Evolutionary conservation across 2,113 vertebrate genomes (phyloP).

Genomic region (Nothocercus julius): DNA sequence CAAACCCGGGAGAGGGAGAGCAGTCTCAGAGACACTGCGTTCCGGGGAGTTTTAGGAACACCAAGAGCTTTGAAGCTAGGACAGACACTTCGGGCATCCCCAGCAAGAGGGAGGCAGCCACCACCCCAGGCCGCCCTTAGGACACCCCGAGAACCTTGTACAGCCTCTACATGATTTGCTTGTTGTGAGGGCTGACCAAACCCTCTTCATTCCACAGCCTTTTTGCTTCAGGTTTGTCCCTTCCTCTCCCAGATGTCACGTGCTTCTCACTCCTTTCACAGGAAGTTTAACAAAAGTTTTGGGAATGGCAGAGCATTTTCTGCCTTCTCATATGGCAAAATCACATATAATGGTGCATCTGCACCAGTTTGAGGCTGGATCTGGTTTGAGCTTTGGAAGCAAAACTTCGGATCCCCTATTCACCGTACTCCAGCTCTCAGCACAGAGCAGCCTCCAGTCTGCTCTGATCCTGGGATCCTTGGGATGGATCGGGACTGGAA

Average conservation of each 20-base stretch:
- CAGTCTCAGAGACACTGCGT: accelerated
- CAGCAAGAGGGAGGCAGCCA: accelerated
- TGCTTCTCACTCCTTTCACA: not conserved
- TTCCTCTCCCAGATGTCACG: not conserved
- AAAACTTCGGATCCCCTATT: not conserved
- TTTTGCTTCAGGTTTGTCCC: not conserved
- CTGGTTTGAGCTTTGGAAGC: not conserved
- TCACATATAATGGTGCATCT: not conserved
- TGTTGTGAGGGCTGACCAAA: not conserved
- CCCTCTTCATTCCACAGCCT: not conserved
- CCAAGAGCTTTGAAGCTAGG: not conserved
- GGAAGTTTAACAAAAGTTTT: not conserved
- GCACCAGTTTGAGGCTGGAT: not conserved
- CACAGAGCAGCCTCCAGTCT: not conserved
- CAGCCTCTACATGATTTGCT: accelerated
- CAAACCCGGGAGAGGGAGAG: accelerated
- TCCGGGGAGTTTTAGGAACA: not conserved
- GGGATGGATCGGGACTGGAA: accelerated
- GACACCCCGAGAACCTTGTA: not conserved
- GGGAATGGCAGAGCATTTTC: accelerated
- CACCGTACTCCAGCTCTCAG: accelerated
- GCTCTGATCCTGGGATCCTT: not conserved
- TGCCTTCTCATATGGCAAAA: not conserved
- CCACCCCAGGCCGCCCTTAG: not conserved
- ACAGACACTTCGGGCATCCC: not conserved